A percentile compares a stretch with the other conserved stretches of the same genome.
These are phyloP conservation scores for Cygnus buccinator DNA, from an alignment of 2,113 vertebrate species.

Conservation along the genomic window DNA sequence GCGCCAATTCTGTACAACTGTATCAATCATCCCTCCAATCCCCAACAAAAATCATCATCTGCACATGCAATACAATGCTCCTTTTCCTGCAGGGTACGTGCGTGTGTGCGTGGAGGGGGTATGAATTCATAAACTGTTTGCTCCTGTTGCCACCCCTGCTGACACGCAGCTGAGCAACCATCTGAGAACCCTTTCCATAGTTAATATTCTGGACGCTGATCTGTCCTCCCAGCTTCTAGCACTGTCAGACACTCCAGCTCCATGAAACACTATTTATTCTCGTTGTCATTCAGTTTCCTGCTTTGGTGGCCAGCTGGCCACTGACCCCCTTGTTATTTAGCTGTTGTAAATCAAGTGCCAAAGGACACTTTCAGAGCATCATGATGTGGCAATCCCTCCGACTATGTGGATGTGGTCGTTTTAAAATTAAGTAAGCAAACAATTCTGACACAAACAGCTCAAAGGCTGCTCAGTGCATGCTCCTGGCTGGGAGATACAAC, in stretches of 20 bases:
- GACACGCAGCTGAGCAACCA: background rate
- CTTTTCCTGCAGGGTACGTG: background rate
- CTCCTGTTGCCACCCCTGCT: background rate
- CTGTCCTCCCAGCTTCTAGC: background rate
- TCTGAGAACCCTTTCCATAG: background rate
- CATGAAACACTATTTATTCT: background rate
- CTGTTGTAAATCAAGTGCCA: conserved; percentile 9
- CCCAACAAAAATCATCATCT: background rate
- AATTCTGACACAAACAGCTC: background rate
- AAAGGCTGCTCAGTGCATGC: background rate
- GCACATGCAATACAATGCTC: background rate
- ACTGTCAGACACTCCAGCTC: background rate
- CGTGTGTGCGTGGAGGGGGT: accelerated
- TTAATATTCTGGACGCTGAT: background rate
- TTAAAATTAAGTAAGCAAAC: conserved; percentile 10
- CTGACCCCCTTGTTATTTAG: background rate
- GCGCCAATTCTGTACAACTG: background rate
- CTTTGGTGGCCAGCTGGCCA: conserved; percentile 19
- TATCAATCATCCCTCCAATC: background rate
- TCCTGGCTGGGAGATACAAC: background rate
- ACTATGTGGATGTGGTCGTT: background rate
- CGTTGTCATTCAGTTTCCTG: background rate
- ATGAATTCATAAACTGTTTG: background rate
- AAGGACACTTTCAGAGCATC: conserved; percentile 18
- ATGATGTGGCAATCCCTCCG: background rate